Percentiles rank a stretch among this genome's conserved stretches.
Evolutionary conservation across 37 sponge, comb jelly and placozoan species (phyloP).

Genomic region (Beroe ovata): DNA sequence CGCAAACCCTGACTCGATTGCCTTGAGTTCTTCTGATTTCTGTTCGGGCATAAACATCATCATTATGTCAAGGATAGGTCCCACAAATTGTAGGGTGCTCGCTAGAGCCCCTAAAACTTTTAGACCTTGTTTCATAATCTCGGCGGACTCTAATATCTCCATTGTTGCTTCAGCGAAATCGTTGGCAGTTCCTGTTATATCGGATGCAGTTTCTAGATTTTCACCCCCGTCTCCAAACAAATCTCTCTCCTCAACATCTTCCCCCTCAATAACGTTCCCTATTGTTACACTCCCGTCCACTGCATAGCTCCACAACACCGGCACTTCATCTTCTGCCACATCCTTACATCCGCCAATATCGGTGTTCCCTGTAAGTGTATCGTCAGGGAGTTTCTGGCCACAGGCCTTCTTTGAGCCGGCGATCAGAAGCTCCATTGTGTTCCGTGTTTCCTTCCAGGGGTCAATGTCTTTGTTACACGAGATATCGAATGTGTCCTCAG

Average conservation of each 20-base stretch:
- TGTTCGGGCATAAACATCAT: neutral
- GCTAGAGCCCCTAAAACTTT: neutral
- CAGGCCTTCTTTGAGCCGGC: neutral
- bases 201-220: no score
- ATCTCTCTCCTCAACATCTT: no score
- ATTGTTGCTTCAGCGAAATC: neutral
- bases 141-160: neutral
- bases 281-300: neutral
- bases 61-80: neutral
- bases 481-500: neutral
- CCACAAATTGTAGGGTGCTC: neutral
- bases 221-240: neutral
- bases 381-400: no score
- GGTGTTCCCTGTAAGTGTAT: no score
- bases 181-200: no score
- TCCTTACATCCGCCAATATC: no score
- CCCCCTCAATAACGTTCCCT: neutral
- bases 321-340: no score
- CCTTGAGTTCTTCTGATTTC: conserved; percentile 5
- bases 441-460: conserved; percentile 11
- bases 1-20: conserved; percentile 24
- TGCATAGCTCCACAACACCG: neutral
- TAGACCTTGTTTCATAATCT: neutral
- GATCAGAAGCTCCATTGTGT: neutral
- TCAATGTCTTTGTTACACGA: neutral